Evolutionary conservation across 2,797 vertebrate species (phyloP).

Genomic region (Pangasius mekongensis): DNA sequence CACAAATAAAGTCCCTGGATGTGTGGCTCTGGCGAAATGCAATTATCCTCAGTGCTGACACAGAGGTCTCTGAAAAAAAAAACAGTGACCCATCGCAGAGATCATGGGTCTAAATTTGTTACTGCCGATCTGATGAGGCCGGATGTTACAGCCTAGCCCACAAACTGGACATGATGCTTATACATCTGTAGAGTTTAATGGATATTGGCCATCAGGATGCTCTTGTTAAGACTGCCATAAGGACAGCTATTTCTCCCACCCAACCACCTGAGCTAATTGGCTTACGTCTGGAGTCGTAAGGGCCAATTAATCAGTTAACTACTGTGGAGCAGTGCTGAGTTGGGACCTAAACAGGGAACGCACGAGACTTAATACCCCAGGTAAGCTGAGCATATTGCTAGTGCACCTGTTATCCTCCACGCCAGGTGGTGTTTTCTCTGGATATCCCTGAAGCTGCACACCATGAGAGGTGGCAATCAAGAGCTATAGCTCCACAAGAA

Average conservation of each 20-base stretch:
- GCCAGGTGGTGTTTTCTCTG: slow-evolving; percentile 50
- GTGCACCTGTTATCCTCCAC: slow-evolving; percentile 41
- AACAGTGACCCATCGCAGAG: slow-evolving; percentile 11
- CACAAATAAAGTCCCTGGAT: slow-evolving; percentile 10
- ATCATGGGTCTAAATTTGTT: slow-evolving; percentile 24
- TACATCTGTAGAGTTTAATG: background rate
- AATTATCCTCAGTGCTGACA: slow-evolving; percentile 50
- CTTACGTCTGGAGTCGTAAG: slow-evolving; percentile 27
- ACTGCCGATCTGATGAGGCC: background rate
- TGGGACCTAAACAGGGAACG: slow-evolving; percentile 26
- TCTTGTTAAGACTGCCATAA: background rate
- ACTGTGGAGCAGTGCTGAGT: slow-evolving; percentile 33
- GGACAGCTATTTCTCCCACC: background rate
- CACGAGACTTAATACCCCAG: slow-evolving; percentile 23
- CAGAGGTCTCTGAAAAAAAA: background rate
- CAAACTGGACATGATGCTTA: background rate
- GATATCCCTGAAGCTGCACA: slow-evolving; percentile 23
- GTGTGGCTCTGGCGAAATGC: slow-evolving; percentile 35
- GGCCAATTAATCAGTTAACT: slow-evolving; percentile 48
- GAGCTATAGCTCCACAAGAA: background rate
- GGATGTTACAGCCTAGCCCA: background rate
- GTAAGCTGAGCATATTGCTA: slow-evolving; percentile 44
- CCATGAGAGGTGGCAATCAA: background rate
- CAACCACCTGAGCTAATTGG: slow-evolving; percentile 32
- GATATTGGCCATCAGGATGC: background rate